Base-by-base conservation (phyloP, 2,113 vertebrate genomes). In the Psephotus haematonotus region DNA sequence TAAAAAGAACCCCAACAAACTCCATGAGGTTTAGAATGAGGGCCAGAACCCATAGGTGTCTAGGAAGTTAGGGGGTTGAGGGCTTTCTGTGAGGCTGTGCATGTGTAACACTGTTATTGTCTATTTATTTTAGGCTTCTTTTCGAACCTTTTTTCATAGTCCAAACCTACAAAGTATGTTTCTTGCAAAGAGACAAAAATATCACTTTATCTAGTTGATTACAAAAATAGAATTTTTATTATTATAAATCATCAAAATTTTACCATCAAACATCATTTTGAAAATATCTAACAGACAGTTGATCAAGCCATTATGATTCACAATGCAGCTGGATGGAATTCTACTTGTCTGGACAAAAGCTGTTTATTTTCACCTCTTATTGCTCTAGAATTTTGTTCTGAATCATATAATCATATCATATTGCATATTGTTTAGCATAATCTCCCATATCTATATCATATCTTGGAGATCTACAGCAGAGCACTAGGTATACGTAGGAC, bases 1-100 rank as follows among this genome's bases (percentile, higher is more conserved):
- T 59, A 5, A 12, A 3, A 28, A 19, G 10, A 3, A 5, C 5
- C 0, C 2, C 31, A 44, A 20, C 2, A 53, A 88, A 39, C 4
- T 28, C 10, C 53, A 0, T 64, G 43, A 64, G 6, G 1, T 75
- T 70, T 84, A 10, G 20, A 27, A 53, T 39, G 31, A 60, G 10
- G 18, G 18, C 5, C 50, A 71, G 70, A 82, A 64, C 4, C 7
- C 9, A 10, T 16, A 43, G 5, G 4, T 28, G 53, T 46, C 17
- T n/a, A 27, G 33, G 5, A 88, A 64, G 11, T 44, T 6, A 65
- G 13, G 11, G 4, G 3, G 50, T 11, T 90, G 59, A 71, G 25
- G 3, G 0, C 13, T 79, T 82, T 60, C 28, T 64, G 9, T 62
- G 31, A 67, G 10, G 28, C 10, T 72, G 2, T 62, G 24, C 2